Evolutionary conservation across 2,888 invertebrate genomes (phyloP).

Genomic region (Diogma glabrata): DNA sequence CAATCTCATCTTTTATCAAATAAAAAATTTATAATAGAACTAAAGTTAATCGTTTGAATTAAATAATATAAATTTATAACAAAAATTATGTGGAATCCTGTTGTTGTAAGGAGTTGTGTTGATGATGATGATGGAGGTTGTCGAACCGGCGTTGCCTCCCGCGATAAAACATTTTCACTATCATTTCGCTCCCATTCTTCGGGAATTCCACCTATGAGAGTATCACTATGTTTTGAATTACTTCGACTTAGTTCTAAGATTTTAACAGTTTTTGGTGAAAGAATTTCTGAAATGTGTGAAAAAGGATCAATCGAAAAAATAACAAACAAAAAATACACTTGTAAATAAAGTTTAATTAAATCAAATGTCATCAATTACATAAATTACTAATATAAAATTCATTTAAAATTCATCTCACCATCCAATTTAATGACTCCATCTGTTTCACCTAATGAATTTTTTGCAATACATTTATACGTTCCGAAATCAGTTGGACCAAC

Average conservation of each 20-base stretch:
- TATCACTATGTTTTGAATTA: constrained; percentile 9
- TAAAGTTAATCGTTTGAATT: no score
- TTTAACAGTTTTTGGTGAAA: constrained; percentile 7
- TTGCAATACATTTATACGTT: constrained; percentile 72
- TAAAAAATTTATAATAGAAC: no score
- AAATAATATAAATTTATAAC: no score
- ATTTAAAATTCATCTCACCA: constrained; percentile 40
- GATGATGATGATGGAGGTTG: background rate
- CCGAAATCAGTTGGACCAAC: constrained; percentile 63
- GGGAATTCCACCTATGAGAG: background rate
- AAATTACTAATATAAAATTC: background rate
- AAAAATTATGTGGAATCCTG: no score
- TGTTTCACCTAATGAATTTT: constrained; percentile 72
- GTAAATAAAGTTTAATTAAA: background rate
- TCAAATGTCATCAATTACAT: background rate
- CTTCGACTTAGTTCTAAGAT: constrained; percentile 9
- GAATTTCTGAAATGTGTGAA: constrained; percentile 9
- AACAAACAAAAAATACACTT: no score
- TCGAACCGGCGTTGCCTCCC: background rate
- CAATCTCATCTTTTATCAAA: no score
- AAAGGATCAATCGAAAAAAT: no score
- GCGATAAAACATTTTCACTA: constrained; percentile 1
- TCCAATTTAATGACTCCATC: constrained; percentile 72
- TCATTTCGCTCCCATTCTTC: constrained; percentile 5
- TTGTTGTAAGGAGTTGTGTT: background rate